These are phyloP conservation scores for Lasioglossum calceatum DNA, from an alignment of 2,888 invertebrate genomes.

Conservation along the genomic window DNA sequence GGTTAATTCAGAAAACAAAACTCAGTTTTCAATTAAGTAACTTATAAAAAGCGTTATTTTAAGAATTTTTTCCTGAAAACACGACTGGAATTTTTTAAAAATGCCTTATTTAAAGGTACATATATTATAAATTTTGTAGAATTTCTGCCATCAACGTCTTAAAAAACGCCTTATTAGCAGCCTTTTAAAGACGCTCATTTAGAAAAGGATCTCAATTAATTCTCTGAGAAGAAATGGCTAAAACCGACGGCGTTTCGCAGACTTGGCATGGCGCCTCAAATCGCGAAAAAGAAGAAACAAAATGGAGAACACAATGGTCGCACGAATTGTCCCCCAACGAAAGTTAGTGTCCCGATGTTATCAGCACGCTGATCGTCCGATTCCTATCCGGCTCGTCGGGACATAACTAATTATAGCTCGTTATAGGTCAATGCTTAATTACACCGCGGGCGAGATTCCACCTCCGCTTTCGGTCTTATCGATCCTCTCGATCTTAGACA, in stretches of 20 bases:
- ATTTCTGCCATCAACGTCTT: neutral
- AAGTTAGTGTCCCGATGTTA: conserved; percentile 69
- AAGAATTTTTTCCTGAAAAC: neutral
- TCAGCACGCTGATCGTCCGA: conserved; percentile 76
- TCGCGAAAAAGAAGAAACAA: neutral
- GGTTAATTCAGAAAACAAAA: neutral
- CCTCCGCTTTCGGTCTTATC: conserved; percentile 77
- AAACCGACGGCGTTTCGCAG: neutral
- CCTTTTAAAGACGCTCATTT: neutral
- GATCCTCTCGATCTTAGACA: conserved; percentile 76
- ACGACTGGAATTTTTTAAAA: neutral
- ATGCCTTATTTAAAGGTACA: neutral
- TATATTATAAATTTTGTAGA: neutral
- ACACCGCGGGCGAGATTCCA: conserved; percentile 77
- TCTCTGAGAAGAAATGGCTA: neutral
- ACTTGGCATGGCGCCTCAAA: neutral
- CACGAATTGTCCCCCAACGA: conserved; percentile 22
- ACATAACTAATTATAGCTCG: conserved; percentile 82
- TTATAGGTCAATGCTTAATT: conserved; percentile 83
- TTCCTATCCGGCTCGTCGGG: conserved; percentile 78
- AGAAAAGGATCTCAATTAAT: neutral
- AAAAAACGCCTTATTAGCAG: neutral
- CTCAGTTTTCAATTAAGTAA: neutral
- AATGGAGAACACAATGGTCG: neutral
- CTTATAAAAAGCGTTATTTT: neutral